Base-by-base conservation (phyloP, 2,113 vertebrate genomes). In the Neotoma lepida region DNA sequence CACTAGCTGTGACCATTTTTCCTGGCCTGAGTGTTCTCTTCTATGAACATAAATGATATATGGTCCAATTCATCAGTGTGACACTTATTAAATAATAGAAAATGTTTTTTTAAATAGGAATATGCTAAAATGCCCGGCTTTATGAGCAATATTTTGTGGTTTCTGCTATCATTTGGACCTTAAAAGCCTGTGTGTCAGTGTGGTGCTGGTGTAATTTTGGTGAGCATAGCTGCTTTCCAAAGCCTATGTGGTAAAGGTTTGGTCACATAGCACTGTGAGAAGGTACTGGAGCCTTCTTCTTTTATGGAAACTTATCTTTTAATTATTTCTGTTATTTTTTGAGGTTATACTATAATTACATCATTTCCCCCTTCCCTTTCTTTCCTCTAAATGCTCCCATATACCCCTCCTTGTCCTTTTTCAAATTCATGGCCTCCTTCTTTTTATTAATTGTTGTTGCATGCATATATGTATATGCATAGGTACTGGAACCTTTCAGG, bases 31-130 rank as follows among this genome's bases (percentile, higher is more conserved):
- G 2, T 77, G 61, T 73, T 78, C 64, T 95, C 66, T 49, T 46
- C 9, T 61, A 33, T 66, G 46, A 89, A 87, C 28, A 4, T 10
- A 92, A 88, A 41, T n/a, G 6, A 58, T 18, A 64, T 10, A 58
- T 28, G n/a, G 13, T 54, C 54, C 26, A 68, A 41, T 61, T 58
- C 9, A 76, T 4, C 17, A 46, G 4, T 41, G 7, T 68, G 58
- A 26, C 28, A 76, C 73, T 78, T 78, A 44, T 51, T 89, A 70
- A 78, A 41, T 39, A 54, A 58, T 64, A 33, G 39, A 95, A 82
- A 73, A 22, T 9, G 74, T 35, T 68, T 63, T 63, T 41, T 46
- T 54, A 44, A 90, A 51, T 22, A 26, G 41, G 61, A 95, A 68
- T 2, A 58, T 22, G 35, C n/a, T 17, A 22, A 68, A 28, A 41